These are phyloP conservation scores for Rhingia rostrata DNA, from an alignment of 2,888 invertebrate species.

Conservation along the genomic window DNA sequence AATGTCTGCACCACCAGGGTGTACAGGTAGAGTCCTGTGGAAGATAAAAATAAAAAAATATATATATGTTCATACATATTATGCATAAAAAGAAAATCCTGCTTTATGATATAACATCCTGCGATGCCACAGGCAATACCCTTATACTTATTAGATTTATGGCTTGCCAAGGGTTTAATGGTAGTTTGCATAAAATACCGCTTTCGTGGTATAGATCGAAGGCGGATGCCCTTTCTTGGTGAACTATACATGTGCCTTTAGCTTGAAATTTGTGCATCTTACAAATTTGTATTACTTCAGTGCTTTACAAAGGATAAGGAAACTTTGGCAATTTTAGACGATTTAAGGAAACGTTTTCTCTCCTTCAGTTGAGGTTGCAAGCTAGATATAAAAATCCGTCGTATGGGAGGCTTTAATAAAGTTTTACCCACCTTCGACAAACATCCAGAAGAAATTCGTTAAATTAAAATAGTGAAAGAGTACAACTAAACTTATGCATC, in stretches of 20 bases:
- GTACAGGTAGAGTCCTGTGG: constrained; percentile 90
- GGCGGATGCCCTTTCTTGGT: constrained; percentile 24
- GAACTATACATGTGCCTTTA: constrained; percentile 5
- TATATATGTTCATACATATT: not conserved
- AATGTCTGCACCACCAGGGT: constrained; percentile 94
- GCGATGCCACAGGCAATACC: not conserved
- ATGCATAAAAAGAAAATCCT: constrained; percentile 32
- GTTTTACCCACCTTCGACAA: constrained; percentile 91
- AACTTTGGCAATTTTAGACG: constrained; percentile 23
- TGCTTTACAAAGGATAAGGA: not conserved
- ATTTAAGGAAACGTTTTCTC: too few relatives aligned
- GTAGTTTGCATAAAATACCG: constrained; percentile 43
- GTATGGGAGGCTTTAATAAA: not conserved
- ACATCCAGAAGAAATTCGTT: constrained; percentile 99
- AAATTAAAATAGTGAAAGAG: constrained; percentile 95
- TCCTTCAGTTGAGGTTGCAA: not conserved
- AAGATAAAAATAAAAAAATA: constrained; percentile 41
- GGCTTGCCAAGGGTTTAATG: constrained; percentile 18
- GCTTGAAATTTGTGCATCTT: constrained; percentile 7
- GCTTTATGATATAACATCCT: constrained; percentile 21
- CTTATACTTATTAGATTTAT: constrained; percentile 43
- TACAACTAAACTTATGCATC: constrained; percentile 88
- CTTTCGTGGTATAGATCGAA: constrained; percentile 19
- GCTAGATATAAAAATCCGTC: not conserved
- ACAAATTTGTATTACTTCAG: constrained; percentile 20